Evolutionary conservation across 2,113 vertebrate genomes (phyloP), one percentile per base, ranked within the genome.

Genomic region (Meriones unguiculatus): DNA sequence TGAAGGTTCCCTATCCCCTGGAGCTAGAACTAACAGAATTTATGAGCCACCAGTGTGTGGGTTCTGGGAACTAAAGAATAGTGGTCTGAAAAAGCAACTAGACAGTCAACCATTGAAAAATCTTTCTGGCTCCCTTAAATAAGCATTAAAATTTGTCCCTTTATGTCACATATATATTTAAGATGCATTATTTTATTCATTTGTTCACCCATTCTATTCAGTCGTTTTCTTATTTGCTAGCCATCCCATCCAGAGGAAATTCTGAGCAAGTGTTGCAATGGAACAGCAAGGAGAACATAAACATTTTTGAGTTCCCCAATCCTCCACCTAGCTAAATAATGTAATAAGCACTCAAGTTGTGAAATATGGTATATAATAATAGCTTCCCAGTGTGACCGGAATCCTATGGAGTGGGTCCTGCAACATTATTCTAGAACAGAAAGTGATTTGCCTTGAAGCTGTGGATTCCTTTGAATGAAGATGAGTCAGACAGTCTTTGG

Each of bases 381-480:
- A 78, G 24, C 87, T 70, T 93, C 5, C 2, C 67, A 2, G 80
- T 93, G 94, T 96, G 62, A 89, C 76, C 67, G 95, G 86, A n/a
- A 5, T 54, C 52, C 50, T 70, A 90, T 14, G 65, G 59, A 0
- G 95, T 77, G 62, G 92, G 96, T 96, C 94, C 92, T 94, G 85
- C 22, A 50, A 85, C 70, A 98, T 97, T 96, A 91, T 78, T 0
- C 54, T 82, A 91, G 94, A 78, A 97, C 92, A 96, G n/a, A 94
- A 93, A 97, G 89, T 97, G 90, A 98, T 98, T 98, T 97, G 89
- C 97, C 97, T 98, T 94, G 80, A 97, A 97, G 86, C 93, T 97
- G 91, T 93, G 95, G 96, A 93, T 50, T 97, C 95, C 91, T 97
- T 96, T 97, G 97, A 91, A 96, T 82, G 89, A 96, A 88, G 82